phyloP scores from a whole-genome alignment of 2,113 vertebrate genomes.

The Brachirus orientalis region DNA sequence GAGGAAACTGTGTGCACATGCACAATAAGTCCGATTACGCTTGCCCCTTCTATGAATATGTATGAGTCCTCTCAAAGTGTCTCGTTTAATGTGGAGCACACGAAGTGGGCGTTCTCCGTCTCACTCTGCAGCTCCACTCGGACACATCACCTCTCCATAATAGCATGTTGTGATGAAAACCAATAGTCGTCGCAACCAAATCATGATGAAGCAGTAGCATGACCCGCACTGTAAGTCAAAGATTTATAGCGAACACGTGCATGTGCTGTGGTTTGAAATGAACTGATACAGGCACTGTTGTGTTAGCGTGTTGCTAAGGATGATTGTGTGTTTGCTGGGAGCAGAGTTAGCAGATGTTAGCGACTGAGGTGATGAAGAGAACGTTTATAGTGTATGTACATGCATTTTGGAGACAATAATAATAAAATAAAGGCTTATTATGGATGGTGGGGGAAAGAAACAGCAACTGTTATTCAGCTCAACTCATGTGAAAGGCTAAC shows the following conservation, averaged over 20 bases:
- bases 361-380: neutral
- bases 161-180: slow-evolving; percentile 45
- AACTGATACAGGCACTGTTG: neutral
- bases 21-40: no score
- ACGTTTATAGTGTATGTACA: neutral
- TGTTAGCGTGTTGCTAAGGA: slow-evolving; percentile 34
- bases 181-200: slow-evolving; percentile 56
- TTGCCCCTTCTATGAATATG: neutral
- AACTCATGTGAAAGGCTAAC: neutral
- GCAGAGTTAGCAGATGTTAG: slow-evolving; percentile 12
- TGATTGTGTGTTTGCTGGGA: no score
- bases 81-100: slow-evolving; percentile 10
- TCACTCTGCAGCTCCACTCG: slow-evolving; percentile 10
- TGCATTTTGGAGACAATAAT: neutral
- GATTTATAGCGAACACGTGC: slow-evolving; percentile 25
- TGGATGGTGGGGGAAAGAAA: neutral
- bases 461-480: neutral
- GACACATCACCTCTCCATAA: slow-evolving; percentile 16
- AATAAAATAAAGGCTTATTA: no score
- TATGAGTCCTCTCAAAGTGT: neutral
- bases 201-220: slow-evolving; percentile 78
- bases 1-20: no score
- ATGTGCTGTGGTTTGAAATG: slow-evolving; percentile 6
- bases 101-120: slow-evolving; percentile 19
- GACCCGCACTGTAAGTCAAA: slow-evolving; percentile 60